Base-by-base conservation (phyloP, 1,140 invertebrate species). In the Galleria mellonella region DNA sequence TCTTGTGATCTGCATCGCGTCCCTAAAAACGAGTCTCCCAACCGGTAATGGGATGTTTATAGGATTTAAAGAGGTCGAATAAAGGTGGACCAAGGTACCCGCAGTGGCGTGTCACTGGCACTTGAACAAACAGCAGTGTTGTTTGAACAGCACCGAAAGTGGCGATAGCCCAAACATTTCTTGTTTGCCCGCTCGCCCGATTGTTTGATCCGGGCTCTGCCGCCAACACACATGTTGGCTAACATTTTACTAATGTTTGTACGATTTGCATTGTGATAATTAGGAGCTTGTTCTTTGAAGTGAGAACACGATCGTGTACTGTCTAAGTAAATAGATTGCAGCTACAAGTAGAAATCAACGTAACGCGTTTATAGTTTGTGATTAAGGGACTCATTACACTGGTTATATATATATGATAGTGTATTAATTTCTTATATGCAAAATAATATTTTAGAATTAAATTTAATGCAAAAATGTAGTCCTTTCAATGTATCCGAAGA, bases 241-340 rank as follows among this genome's bases (percentile, higher is more conserved):
- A 70, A 73, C 72, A 75, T 68, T 72, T 72, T 69, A 76, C 65
- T 74, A 70, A 72, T 79, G 63, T 79, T 77, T 78, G 65, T 67
- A 71, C 53, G 69, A 81, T 75, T 83, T 81, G 76, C 72, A 77
- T 77, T 78, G 62, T 68, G 59, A 67, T 77, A 72, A 76, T 75
- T 75, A 72, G 64, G 50, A 46, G 57, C 56, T 59, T 29, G 45
- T 57, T 59, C 53, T 63, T 47, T 48, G 51, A 58, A 57, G 55
- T 51, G 52, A 32, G 29, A 46, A 47, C 13, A 33, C 41, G 43
- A 32, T 47, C 23, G 48, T 48, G 17, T 8, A 13, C 9, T 12
- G 8, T 0, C 32, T 33, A 53, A 43, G 29, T 33, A 30, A 43
- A 47, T 48, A 35, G 36, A 45, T 48, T 46, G 11, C 29, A 33